These are phyloP conservation scores for Papilio demoleus DNA, from an alignment of 2,888 invertebrate genomes.

Conservation along the genomic window DNA sequence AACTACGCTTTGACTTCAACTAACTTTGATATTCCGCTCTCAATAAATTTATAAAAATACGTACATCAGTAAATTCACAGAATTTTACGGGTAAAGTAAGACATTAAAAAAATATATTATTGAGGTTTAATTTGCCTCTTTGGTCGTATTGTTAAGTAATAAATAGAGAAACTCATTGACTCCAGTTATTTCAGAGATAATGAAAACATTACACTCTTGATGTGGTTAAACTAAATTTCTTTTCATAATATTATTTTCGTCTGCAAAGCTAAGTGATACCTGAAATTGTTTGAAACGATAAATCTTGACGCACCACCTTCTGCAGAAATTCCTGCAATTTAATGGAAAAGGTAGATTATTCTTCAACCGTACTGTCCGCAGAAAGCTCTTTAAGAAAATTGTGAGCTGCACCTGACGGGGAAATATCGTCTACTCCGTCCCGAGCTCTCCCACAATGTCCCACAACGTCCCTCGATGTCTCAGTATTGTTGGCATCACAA, in stretches of 20 bases:
- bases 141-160: not conserved
- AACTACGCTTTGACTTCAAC: not conserved
- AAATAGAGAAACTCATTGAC: not conserved
- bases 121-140: not conserved
- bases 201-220: too few relatives aligned
- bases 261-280: not conserved
- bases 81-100: not conserved
- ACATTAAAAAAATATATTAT: too few relatives aligned
- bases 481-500: not conserved
- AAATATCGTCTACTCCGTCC: not conserved
- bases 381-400: slow-evolving; percentile 18
- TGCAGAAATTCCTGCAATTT: not conserved
- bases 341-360: not conserved
- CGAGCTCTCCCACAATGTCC: not conserved
- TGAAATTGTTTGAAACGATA: not conserved
- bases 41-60: not conserved
- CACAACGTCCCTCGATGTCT: not conserved
- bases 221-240: too few relatives aligned
- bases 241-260: not conserved
- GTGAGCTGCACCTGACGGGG: slow-evolving; percentile 13
- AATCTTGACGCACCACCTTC: not conserved
- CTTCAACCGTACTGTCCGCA: not conserved
- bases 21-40: slow-evolving; percentile 5
- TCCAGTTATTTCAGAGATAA: too few relatives aligned
- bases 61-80: not conserved